phyloP scores from a whole-genome alignment of 2,888 invertebrate genomes.

The Drosophila mimetica region DNA sequence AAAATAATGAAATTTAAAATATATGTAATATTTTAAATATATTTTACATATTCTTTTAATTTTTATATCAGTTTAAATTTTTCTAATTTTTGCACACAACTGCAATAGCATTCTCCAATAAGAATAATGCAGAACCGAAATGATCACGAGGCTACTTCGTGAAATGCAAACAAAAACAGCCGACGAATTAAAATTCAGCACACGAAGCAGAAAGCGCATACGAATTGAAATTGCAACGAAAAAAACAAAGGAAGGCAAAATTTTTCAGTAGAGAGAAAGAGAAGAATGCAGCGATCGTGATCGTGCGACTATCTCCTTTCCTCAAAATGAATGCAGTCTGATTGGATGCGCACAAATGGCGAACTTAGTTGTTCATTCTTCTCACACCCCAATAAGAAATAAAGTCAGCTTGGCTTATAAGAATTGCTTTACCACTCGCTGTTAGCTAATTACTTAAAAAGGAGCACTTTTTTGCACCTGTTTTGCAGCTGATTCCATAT shows the following conservation, averaged over 20 bases:
- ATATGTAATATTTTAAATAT: too few species aligned
- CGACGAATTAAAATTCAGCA: conserved; percentile 70
- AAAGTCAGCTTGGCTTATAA: not conserved
- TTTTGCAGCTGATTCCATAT: conserved; percentile 31
- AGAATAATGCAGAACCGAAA: conserved; percentile 14
- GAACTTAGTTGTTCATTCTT: not conserved
- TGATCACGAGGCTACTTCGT: conserved; percentile 53
- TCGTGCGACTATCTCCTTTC: conserved; percentile 8
- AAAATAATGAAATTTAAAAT: too few species aligned
- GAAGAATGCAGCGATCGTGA: conserved; percentile 22
- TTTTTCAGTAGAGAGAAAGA: conserved; percentile 10
- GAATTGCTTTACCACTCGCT: not conserved
- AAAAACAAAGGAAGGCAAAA: conserved; percentile 31
- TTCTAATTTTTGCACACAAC: conserved; percentile 5
- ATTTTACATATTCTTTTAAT: too few species aligned
- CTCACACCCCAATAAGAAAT: not conserved
- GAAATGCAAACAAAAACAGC: conserved; percentile 23
- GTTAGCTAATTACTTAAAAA: conserved; percentile 3
- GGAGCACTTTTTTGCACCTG: conserved; percentile 19
- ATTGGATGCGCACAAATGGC: conserved; percentile 74
- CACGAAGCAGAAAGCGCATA: conserved; percentile 71
- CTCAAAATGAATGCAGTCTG: conserved; percentile 33
- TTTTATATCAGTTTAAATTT: too few species aligned
- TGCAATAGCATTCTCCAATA: conserved; percentile 28
- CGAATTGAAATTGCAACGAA: conserved; percentile 65